These are phyloP conservation scores for Uropetala carovei DNA, from an alignment of 2,888 invertebrate genomes.

Conservation along the genomic window DNA sequence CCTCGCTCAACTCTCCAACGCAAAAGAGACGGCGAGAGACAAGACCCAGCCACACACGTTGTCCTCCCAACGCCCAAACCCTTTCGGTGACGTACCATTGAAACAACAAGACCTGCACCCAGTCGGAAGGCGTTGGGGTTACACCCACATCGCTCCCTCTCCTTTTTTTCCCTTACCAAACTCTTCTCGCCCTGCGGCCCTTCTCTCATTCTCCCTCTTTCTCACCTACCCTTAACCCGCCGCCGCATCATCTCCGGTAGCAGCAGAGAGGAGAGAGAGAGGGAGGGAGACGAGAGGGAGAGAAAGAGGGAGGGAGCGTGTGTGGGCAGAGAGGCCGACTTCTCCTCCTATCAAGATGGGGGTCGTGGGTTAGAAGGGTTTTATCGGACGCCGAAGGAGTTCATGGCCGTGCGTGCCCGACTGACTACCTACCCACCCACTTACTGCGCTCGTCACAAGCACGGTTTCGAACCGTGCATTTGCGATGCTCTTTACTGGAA, in stretches of 20 bases:
- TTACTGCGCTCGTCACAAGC: conserved; percentile 15
- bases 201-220: not conserved
- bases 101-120: conserved; percentile 57
- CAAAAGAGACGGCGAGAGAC: conserved; percentile 18
- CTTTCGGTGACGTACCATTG: conserved; percentile 56
- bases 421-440: conserved; percentile 26
- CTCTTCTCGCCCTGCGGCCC: not conserved
- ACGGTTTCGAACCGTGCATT: not conserved
- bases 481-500: not conserved
- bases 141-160: conserved; percentile 42
- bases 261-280: not conserved
- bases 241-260: conserved; percentile 12
- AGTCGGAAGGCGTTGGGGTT: conserved; percentile 57
- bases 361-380: conserved; percentile 25
- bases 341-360: conserved; percentile 28
- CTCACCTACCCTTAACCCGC: not conserved
- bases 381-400: conserved; percentile 11
- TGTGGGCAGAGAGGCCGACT: conserved; percentile 27
- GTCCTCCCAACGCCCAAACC: conserved; percentile 26
- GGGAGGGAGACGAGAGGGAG: not conserved
- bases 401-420: not conserved
- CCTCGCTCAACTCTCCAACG: not conserved
- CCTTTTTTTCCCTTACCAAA: not conserved
- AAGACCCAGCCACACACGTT: conserved; percentile 35
- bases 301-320: not conserved